Evolutionary conservation across 2,113 vertebrate genomes (phyloP), one percentile per base, ranked within the genome.

Genomic region (Lagenorhynchus albirostris): DNA sequence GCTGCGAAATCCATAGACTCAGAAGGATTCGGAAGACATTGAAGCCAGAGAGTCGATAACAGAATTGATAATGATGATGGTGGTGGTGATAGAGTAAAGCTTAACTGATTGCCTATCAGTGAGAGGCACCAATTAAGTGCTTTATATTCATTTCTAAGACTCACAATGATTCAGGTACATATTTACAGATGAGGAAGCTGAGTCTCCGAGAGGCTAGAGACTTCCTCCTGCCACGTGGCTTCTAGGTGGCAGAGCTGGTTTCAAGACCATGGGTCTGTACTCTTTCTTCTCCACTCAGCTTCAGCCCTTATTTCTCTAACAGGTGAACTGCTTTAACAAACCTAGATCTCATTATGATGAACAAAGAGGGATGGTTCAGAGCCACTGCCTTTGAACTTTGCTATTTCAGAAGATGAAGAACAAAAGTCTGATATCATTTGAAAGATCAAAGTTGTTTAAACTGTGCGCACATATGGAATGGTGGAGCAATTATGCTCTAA

Each of bases 401-500:
- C 81, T 70, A 17, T 96, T 95, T 92, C 71, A 67, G 92, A 95
- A 96, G 82, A 74, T 41, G 82, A 76, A 36, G 36, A 89, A 90
- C 26, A 71, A 18, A 91, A 50, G 89, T 80, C 92, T 89, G 60
- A 31, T 91, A 81, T 53, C 67, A 63, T 63, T 73, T 74, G 62
- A 92, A 84, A 95, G 92, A 92, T 94, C 93, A 90, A 92, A 93
- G 85, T 63, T 96, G 58, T 70, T 96, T 94, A 88, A 89, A 77
- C 65, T 50, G 81, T 67, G 76, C 63, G 87, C 62, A 70, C 36
- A n/a, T 53, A 50, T 77, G 91, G 80, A 89, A 87, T 6, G 15
- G 68, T 0, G 17, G 85, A 74, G 81, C 90, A 91, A 97, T 97
- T 97, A 94, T 21, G 88, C 80, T 84, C 97, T 81, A 96, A 96